Conservation (phyloP, 2,888 invertebrate species). For the Cylloceria caligata region DNA sequence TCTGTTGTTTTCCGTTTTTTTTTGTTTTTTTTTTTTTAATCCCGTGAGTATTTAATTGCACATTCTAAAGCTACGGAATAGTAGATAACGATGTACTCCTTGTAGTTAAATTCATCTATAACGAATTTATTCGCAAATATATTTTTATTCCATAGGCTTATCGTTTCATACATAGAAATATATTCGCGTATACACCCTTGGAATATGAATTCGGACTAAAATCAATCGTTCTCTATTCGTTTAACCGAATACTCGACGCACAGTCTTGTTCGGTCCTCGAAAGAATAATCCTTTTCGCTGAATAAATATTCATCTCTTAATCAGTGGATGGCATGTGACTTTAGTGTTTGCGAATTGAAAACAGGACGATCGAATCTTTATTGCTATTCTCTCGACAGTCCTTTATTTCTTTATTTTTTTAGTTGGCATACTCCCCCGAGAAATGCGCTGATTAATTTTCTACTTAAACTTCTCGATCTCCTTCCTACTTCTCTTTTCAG, state of each 20-base stretch:
- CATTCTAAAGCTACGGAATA: constrained; percentile 66
- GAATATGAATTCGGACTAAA: constrained; percentile 58
- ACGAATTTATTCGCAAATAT: constrained; percentile 67
- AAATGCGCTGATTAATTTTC: constrained; percentile 57
- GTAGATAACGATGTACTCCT: constrained; percentile 73
- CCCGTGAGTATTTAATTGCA: constrained; percentile 36
- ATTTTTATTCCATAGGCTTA: constrained; percentile 31
- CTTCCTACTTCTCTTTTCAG: constrained; percentile 47
- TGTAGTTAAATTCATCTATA: constrained; percentile 66
- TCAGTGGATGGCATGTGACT: constrained; percentile 71
- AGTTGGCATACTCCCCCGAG: constrained; percentile 57
- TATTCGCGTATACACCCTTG: constrained; percentile 60
- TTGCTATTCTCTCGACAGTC: constrained; percentile 68
- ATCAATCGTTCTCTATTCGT: constrained; percentile 27
- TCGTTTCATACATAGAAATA: constrained; percentile 42
- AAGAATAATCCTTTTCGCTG: constrained; percentile 47
- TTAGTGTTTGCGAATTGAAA: constrained; percentile 64
- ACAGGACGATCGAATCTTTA: constrained; percentile 54
- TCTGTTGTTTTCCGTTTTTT: constrained; percentile 10
- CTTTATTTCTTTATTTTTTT: constrained; percentile 44
- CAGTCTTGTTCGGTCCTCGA: constrained; percentile 11
- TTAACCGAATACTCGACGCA: constrained; percentile 29
- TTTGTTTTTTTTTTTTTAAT: constrained; percentile 16
- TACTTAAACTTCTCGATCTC: constrained; percentile 61
- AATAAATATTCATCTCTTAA: constrained; percentile 55